Percentiles rank a stretch among this genome's conserved stretches.
Conservation (phyloP, 1,140 invertebrate genomes). For the Phenacoccus solenopsis region DNA sequence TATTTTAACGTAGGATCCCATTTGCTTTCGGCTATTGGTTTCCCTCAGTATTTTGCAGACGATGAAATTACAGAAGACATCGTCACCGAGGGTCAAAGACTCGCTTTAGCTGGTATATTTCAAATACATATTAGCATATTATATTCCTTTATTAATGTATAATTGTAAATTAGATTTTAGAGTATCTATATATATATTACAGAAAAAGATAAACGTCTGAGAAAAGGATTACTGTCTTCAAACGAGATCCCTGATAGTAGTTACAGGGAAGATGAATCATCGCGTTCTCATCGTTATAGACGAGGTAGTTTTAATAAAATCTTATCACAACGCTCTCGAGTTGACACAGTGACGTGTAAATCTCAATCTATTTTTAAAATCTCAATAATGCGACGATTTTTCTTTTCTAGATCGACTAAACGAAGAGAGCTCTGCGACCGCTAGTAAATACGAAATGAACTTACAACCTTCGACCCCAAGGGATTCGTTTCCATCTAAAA, state of each 20-base stretch:
- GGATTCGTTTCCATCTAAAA: not conserved
- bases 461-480: not conserved
- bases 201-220: constrained; percentile 22
- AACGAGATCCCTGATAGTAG: not conserved
- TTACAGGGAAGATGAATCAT: not conserved
- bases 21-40: constrained; percentile 75
- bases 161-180: not conserved
- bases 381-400: not conserved
- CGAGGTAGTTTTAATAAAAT: not conserved
- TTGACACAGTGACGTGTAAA: not conserved
- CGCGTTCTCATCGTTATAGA: not conserved
- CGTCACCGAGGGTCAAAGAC: constrained; percentile 81
- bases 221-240: constrained; percentile 4
- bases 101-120: constrained; percentile 73
- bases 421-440: not conserved
- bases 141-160: not conserved
- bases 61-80: constrained; percentile 87
- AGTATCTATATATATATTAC: not conserved
- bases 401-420: not conserved
- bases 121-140: not conserved
- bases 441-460: not conserved
- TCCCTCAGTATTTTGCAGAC: constrained; percentile 90
- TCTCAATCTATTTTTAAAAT: not conserved
- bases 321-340: no score
- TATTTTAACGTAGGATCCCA: constrained; percentile 90